phyloP scores from a whole-genome alignment of 2,113 vertebrate species.

The Dunckerocampus dactyliophorus region DNA sequence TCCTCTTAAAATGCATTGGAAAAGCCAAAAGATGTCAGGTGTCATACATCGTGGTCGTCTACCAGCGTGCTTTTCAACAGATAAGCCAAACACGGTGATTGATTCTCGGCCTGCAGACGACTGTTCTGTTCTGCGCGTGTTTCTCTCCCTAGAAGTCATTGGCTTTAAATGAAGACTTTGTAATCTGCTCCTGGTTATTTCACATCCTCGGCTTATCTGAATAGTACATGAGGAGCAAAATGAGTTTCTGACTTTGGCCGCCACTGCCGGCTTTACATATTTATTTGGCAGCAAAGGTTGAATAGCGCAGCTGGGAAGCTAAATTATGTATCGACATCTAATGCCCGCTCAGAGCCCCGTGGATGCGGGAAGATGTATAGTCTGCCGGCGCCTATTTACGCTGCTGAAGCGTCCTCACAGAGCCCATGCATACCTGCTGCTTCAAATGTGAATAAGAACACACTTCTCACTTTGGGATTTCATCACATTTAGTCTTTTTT shows the following conservation, averaged over 20 bases:
- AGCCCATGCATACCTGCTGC: constrained; percentile 37
- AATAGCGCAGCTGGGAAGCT: constrained; percentile 41
- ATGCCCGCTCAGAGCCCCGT: constrained; percentile 42
- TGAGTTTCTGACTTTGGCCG: constrained; percentile 42
- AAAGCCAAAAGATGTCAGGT: too few species aligned
- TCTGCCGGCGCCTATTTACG: constrained; percentile 41
- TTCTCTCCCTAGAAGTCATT: constrained; percentile 15
- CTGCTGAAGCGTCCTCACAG: constrained; percentile 23
- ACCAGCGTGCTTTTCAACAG: too few species aligned
- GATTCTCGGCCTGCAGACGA: constrained; percentile 10
- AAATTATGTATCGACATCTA: constrained; percentile 59
- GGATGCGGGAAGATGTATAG: constrained; percentile 30
- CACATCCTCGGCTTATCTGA: constrained; percentile 50
- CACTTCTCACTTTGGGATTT: constrained; percentile 26
- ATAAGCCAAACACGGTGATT: not conserved
- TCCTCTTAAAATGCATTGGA: too few species aligned
- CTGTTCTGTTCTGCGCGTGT: constrained; percentile 3
- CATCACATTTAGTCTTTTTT: constrained; percentile 45
- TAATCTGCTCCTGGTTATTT: constrained; percentile 50
- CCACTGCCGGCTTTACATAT: constrained; percentile 48
- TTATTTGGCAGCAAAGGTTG: constrained; percentile 63
- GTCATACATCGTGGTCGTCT: too few species aligned
- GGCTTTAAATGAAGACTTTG: constrained; percentile 40
- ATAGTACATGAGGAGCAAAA: constrained; percentile 50
- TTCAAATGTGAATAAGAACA: constrained; percentile 42